Evolutionary conservation across 1,140 invertebrate species (phyloP), one percentile per base, ranked within the genome.

Genomic region (Euschistus heros): DNA sequence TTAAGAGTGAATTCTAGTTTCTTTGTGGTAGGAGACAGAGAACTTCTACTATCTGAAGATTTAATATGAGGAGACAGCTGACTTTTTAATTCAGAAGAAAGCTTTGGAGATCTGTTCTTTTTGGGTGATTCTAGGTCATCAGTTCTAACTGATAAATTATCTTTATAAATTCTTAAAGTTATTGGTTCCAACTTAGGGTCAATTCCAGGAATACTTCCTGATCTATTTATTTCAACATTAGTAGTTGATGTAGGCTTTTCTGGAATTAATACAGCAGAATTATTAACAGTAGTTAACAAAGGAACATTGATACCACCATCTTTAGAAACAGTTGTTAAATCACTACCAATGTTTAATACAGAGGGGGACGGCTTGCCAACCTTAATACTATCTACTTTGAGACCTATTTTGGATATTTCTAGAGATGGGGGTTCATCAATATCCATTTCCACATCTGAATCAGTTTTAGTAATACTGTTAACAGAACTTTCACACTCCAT

Each of bases 1-100:
- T 69, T 69, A 14, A 69, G 52, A 24, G 69, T 69, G 42, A 66
- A 69, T 30, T 68, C 69, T n/a, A 69, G 54, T 22, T 65, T 62
- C 63, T 69, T 69, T 15, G 26, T 54, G 14, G 67, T 66, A 14
- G 68, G 68, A 0, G 68, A 69, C 20, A 66, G 27, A 42, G 24
- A 50, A n/a, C 44, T n/a, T 26, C 14, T 55, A 24, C 13, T n/a
- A 50, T 50, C 37, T 17, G 50, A 59, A 20, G 47, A 65, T 52
- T 44, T 65, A n/a, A 61, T 62, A 20, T 68, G 47, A 2, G 65
- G 64, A 6, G 64, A 68, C 7, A 66, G 61, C 24, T 24, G 24
- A 61, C 63, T 61, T 54, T 54, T 62, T 55, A 63, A 33, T 44
- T 69, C 63, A 46, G 30, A 24, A 62, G 44, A 54, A 1, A 55